A percentile compares a stretch with the other conserved stretches of the same genome.
phyloP scores from a whole-genome alignment of 1,140 invertebrate genomes.

The Amyelois transitella region DNA sequence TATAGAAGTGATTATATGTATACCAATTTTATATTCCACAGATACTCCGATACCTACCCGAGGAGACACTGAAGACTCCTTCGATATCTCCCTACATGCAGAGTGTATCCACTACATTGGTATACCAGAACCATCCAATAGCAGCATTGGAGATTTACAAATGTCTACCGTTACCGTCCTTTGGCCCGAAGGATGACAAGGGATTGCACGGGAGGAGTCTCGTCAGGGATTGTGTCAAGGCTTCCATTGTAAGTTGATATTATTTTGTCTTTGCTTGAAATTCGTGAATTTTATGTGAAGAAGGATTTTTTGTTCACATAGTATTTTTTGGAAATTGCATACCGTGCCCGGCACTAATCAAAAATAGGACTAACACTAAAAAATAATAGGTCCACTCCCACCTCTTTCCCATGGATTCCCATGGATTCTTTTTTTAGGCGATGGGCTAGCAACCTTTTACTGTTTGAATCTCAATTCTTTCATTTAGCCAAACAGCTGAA shows the following conservation, averaged over 20 bases:
- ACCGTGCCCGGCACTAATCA: no score
- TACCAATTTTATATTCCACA: conserved; percentile 22
- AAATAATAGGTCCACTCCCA: no score
- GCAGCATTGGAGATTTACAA: conserved; percentile 64
- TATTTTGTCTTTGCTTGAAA: background rate
- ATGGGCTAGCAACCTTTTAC: no score
- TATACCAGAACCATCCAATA: conserved; percentile 60
- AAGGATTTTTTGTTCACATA: no score
- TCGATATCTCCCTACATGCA: conserved; percentile 64
- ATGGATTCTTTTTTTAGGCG: no score
- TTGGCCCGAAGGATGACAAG: conserved; percentile 59
- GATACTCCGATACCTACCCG: conserved; percentile 46
- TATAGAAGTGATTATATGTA: no score
- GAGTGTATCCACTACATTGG: conserved; percentile 47
- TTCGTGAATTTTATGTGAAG: no score
- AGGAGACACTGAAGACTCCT: conserved; percentile 36
- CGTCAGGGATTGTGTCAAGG: conserved; percentile 66
- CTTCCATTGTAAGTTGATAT: conserved; percentile 49
- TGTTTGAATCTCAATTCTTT: no score
- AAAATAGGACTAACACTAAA: no score
- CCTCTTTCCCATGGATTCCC: no score
- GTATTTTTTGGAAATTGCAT: no score
- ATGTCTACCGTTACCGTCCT: conserved; percentile 51
- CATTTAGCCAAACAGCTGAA: no score
- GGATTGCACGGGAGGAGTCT: conserved; percentile 59